Conservation (phyloP, 2,888 invertebrate species). For the Carcina quercana region DNA sequence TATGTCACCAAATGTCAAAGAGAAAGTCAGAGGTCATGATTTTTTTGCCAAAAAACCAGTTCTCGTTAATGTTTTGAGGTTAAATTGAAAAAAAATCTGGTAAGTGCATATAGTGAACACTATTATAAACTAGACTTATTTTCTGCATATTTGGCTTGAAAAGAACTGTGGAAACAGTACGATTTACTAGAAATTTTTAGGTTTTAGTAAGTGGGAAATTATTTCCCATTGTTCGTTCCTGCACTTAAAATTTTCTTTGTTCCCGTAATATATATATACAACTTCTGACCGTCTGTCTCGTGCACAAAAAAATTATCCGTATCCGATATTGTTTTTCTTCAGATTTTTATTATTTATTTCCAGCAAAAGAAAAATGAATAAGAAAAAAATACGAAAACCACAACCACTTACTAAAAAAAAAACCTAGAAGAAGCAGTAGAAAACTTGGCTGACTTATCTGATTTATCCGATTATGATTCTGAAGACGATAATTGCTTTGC, state of each 20-base stretch:
- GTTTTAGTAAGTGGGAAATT: conserved; percentile 14
- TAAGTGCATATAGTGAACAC: not conserved
- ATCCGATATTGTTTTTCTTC: conserved; percentile 1
- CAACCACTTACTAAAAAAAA: conserved; percentile 7
- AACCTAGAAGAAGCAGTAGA: conserved; percentile 11
- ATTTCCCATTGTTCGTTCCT: conserved; percentile 15
- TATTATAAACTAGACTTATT: not conserved
- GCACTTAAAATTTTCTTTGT: conserved; percentile 6
- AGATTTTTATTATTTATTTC: conserved; percentile 9
- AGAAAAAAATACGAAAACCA: conserved; percentile 3
- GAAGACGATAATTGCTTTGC: conserved; percentile 11
- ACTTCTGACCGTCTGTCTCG: conserved; percentile 2
- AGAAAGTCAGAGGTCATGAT: conserved; percentile 3
- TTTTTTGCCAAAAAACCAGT: conserved; percentile 3
- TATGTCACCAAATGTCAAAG: conserved; percentile 1
- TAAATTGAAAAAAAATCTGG: conserved; percentile 1
- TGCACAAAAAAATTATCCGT: conserved; percentile 2
- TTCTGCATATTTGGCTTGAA: not conserved
- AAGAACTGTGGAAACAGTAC: not conserved
- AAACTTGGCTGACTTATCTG: conserved; percentile 10
- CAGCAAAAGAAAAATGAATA: conserved; percentile 6
- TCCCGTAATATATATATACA: conserved; percentile 4
- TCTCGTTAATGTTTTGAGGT: not conserved
- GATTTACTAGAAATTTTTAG: conserved; percentile 10
- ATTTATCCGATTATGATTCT: conserved; percentile 7